Conservation (phyloP, 2,113 vertebrate genomes). For the Bos indicus region DNA sequence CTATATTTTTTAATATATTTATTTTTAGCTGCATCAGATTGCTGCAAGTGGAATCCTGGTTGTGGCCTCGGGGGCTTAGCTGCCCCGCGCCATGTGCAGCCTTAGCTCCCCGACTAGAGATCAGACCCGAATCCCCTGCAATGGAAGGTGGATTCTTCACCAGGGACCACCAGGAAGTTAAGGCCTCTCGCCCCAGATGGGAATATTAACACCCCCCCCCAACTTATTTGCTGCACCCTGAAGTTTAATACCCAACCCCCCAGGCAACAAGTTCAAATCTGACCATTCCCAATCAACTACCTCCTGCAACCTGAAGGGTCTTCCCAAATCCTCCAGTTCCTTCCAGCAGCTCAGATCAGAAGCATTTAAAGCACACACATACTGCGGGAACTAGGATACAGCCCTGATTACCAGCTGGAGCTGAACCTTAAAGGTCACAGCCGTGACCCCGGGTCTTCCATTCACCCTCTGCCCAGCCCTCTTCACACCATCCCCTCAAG, state of each 20-base stretch:
- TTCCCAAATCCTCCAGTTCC: not conserved
- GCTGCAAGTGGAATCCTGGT: not conserved
- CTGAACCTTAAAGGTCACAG: not conserved
- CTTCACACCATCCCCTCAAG: accelerated
- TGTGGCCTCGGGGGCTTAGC: not conserved
- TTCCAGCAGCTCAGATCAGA: not conserved
- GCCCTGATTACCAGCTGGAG: not conserved
- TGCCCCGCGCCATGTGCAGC: not conserved
- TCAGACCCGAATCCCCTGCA: not conserved
- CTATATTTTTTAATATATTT: not conserved
- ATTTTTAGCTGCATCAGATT: not conserved
- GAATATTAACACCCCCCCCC: not conserved
- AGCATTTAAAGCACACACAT: not conserved
- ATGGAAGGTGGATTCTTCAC: not conserved
- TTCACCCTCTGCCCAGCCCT: not conserved
- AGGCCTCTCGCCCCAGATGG: not conserved
- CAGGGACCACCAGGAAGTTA: not conserved
- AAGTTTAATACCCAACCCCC: not conserved
- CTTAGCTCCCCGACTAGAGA: not conserved
- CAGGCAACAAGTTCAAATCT: not conserved
- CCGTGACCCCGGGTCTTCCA: not conserved
- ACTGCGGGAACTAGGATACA: not conserved
- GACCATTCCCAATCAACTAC: not conserved
- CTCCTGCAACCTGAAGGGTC: not conserved
- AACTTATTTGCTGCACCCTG: accelerated